Conservation (phyloP, 2,797 vertebrate species). For the Hylomyscus alleni region DNA sequence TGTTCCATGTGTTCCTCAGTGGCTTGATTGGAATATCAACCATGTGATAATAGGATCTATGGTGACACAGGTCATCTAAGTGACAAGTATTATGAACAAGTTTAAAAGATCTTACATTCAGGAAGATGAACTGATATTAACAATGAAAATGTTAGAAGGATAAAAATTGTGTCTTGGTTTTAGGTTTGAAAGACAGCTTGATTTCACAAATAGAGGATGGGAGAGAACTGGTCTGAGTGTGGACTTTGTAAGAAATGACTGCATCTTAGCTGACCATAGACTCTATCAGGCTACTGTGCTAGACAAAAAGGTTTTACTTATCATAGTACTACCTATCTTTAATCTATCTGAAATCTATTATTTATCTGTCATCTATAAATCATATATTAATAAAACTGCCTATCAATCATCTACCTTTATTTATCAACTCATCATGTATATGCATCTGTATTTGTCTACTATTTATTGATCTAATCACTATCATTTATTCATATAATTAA, state of each 20-base stretch:
- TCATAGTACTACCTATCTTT: not conserved
- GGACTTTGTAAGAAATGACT: not conserved
- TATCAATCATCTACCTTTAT: not conserved
- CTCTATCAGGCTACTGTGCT: not conserved
- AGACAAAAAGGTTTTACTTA: not conserved
- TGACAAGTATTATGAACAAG: slow-evolving; percentile 49
- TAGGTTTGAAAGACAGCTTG: slow-evolving; percentile 45
- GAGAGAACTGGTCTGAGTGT: not conserved
- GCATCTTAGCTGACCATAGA: not conserved
- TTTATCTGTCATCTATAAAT: not conserved
- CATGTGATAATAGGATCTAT: slow-evolving; percentile 41
- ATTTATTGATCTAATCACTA: not conserved
- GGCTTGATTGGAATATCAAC: not conserved
- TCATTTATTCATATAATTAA: not conserved
- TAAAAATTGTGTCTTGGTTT: slow-evolving; percentile 1
- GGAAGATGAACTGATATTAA: slow-evolving; percentile 45
- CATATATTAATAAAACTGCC: not conserved
- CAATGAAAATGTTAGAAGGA: slow-evolving; percentile 31
- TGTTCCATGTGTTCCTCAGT: slow-evolving; percentile 52
- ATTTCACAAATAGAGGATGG: not conserved
- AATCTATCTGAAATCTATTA: not conserved
- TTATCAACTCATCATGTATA: not conserved
- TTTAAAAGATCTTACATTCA: slow-evolving; percentile 47
- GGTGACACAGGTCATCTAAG: slow-evolving; percentile 55
- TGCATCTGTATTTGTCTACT: not conserved